Evolutionary conservation across 2,113 vertebrate species (phyloP).

Genomic region (Bostrychus sinensis): DNA sequence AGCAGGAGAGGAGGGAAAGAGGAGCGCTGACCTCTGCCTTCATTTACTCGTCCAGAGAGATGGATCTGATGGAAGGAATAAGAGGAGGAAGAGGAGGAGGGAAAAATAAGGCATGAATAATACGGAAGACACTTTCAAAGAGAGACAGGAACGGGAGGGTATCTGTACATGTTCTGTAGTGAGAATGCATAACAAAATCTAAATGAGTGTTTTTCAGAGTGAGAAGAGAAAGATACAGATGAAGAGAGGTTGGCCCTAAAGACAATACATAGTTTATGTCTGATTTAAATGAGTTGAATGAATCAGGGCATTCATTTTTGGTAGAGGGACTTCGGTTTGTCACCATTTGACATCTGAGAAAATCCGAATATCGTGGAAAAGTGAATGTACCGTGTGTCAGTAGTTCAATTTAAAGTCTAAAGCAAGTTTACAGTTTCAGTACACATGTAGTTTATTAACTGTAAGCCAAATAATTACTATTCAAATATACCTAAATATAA

Average conservation of each 20-base stretch:
- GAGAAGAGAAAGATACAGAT: slow-evolving; percentile 44
- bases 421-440: too few relatives aligned
- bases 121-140: slow-evolving; percentile 73
- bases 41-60: slow-evolving; percentile 71
- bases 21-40: slow-evolving; percentile 77
- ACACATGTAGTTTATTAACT: too few relatives aligned
- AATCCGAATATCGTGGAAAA: not conserved
- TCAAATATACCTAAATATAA: too few relatives aligned
- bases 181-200: slow-evolving; percentile 73
- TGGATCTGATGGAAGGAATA: slow-evolving; percentile 64
- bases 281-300: not conserved
- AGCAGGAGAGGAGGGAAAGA: slow-evolving; percentile 72
- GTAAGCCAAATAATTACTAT: too few relatives aligned
- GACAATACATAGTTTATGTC: slow-evolving; percentile 33
- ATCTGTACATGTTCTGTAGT: slow-evolving; percentile 64
- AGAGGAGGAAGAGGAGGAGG: slow-evolving; percentile 58
- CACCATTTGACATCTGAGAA: not conserved
- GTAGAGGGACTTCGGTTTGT: not conserved
- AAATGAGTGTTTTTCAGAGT: slow-evolving; percentile 73
- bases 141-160: slow-evolving; percentile 45
- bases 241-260: slow-evolving; percentile 55
- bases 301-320: not conserved
- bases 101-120: slow-evolving; percentile 71
- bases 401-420: not conserved
- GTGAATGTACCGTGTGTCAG: not conserved